Base-by-base conservation (phyloP, 2,888 invertebrate species). In the Zaprionus bogoriensis region DNA sequence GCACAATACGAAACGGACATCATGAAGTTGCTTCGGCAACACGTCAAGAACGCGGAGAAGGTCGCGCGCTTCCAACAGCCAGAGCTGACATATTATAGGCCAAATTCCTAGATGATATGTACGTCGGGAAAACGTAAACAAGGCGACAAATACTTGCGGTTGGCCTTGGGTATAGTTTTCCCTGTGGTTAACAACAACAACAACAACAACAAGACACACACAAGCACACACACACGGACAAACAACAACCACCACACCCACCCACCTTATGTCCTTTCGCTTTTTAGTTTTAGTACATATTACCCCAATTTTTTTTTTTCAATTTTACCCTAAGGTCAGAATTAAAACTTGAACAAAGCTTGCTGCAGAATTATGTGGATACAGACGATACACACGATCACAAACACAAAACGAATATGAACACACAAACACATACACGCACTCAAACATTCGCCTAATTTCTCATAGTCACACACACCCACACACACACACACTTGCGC, bases 1-100 rank as follows among this genome's bases (percentile, higher is more conserved):
- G 88, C 93, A 41, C 96, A 98, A 89, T 98, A 95, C 90, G 93
- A 98, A 79, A 96, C 94, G 88, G 95, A 96, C 90, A 92, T 98
- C n/a, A 97, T 98, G 97, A 91, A 93, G 57, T 91, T 97, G 88
- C 92, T 99, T 3, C 96, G 96, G 88, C 92, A 94, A 74, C 97
- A 98, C 90, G 95, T 95, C 2, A 93, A 93, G 87, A 98, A 98
- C 91, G 93, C 94, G 58, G 93, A 95, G 9, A 55, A 47, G 10
- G 68, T 71, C 6, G 14, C 53, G 0, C 71, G 71, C 10, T 41
- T 71, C 20, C 47, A 28, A 7, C 71, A 71, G 59, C 71, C 71
- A 10, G 68, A 67, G 1, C 12, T 71, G 2, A 38, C 51, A 20
- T 52, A 60, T 36, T 63, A 52, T 23, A 7, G 45, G 20, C 32